Evolutionary conservation across 1,140 invertebrate genomes (phyloP), one percentile per base, ranked within the genome.

Genomic region (Sarcophaga peregrina): DNA sequence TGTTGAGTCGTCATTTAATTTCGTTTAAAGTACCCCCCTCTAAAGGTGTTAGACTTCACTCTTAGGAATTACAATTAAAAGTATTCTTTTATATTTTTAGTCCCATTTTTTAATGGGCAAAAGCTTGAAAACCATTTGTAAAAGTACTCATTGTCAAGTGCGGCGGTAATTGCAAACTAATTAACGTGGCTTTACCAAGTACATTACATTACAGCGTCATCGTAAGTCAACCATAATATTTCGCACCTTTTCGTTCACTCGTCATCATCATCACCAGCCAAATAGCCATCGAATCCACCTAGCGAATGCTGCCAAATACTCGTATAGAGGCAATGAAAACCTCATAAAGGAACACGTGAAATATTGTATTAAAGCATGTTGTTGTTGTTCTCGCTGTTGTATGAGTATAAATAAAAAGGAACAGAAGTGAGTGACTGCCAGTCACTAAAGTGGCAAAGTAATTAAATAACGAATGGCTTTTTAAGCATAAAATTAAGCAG

Each of bases 401-500:
- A 37, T 37, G 25, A 37, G 25, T 2, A 37, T 37, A 37, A 37
- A 37, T 37, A 37, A 37, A 37, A 37, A 37, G 25, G 25, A 37
- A 37, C 25, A 37, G 25, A 37, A 37, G 25, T 37, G 25, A n/a
- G 54, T 58, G 46, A 46, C 45, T 50, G 75, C 75, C 46, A 72
- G 17, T 25, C 17, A 78, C 75, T 78, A 78, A 78, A 78, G 75
- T 78, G 75, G 47, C 75, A 78, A 58, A 78, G 75, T 78, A 78
- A 78, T 78, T 78, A 78, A 78, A 78, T 78, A 78, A 78, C 75
- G 75, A 78, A 78, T 78, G 75, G 75, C 75, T 78, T 78, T 78
- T 78, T 78, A 78, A 78, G 75, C 75, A 78, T 78, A 78, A 78
- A 78, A 78, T 78, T 78, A 78, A 78, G 75, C 50, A 78, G n/a